Evolutionary conservation across 2,113 vertebrate species (phyloP).

Genomic region (Cyprinodon variegatus): DNA sequence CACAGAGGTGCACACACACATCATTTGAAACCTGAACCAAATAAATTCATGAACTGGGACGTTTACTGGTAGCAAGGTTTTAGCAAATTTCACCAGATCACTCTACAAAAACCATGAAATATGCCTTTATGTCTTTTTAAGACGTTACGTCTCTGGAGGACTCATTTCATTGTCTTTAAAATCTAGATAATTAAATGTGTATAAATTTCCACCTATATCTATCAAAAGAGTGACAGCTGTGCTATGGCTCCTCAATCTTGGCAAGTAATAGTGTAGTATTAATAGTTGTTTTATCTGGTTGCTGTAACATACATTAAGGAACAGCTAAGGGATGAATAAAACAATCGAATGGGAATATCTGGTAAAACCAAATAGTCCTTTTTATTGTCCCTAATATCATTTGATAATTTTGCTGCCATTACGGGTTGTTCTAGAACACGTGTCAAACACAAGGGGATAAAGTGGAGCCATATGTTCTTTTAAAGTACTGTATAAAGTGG

Average conservation of each 20-base stretch:
- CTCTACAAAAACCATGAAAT: no score
- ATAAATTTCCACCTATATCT: neutral
- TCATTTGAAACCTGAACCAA: no score
- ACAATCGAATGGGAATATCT: neutral
- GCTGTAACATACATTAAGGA: neutral
- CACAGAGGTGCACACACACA: no score
- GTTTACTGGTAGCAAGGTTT: no score
- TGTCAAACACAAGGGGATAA: no score
- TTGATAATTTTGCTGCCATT: neutral
- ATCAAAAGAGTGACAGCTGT: neutral
- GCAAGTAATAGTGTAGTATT: neutral
- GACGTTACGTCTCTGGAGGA: neutral
- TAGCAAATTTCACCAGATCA: no score
- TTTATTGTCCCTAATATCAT: no score
- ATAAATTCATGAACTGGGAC: no score
- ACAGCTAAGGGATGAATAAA: neutral
- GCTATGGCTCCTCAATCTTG: neutral
- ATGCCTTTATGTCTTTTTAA: no score
- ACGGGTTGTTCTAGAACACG: neutral
- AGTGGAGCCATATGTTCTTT: no score
- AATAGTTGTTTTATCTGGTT: neutral
- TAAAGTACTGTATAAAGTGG: no score
- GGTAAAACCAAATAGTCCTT: neutral
- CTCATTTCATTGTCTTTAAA: neutral
- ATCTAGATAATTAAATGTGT: neutral